phyloP scores from a whole-genome alignment of 2,888 invertebrate genomes.

The Polyploca ridens region DNA sequence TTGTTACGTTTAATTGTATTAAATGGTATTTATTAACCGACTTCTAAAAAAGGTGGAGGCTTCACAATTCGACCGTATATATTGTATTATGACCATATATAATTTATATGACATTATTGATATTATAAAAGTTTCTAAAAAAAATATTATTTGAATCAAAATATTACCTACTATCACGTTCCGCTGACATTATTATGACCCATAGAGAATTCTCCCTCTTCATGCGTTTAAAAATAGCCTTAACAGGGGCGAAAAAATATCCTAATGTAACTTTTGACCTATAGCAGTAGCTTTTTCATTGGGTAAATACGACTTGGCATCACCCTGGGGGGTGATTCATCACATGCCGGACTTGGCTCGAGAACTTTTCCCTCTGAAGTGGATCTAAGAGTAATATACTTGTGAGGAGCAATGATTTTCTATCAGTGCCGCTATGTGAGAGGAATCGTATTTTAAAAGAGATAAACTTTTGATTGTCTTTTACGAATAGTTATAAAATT shows the following conservation, averaged over 20 bases:
- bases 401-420: constrained; percentile 41
- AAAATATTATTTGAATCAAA: no score
- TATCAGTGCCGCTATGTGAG: constrained; percentile 27
- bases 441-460: constrained; percentile 12
- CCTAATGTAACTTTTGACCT: constrained; percentile 24
- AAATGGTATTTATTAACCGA: no score
- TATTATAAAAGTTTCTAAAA: no score
- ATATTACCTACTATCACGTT: not conserved
- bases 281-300: constrained; percentile 44
- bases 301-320: constrained; percentile 46
- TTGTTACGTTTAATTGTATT: no score
- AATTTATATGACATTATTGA: no score
- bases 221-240: constrained; percentile 2
- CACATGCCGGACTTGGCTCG: constrained; percentile 38
- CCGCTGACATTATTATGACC: not conserved
- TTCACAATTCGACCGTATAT: no score
- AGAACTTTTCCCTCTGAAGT: constrained; percentile 30
- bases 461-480: not conserved
- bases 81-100: no score
- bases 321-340: constrained; percentile 61
- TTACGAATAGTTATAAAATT: no score
- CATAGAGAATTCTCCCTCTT: not conserved
- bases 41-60: no score
- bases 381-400: constrained; percentile 35
- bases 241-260: constrained; percentile 28